Conservation (phyloP, 2,888 invertebrate genomes). For the Cylloceria caligata region DNA sequence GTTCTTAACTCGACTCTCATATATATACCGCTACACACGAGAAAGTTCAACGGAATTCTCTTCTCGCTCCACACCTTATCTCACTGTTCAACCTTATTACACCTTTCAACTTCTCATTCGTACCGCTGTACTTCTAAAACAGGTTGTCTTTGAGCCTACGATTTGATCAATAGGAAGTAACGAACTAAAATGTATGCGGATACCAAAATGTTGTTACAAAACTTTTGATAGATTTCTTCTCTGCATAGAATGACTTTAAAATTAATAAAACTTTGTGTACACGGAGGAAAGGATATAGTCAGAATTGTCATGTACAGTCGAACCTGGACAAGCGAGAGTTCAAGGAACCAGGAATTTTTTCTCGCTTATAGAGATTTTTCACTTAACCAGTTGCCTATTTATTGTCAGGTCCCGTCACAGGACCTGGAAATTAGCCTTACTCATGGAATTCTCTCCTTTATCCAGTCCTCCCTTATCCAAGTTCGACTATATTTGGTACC, state of each 20-base stretch:
- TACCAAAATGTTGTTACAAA: not conserved
- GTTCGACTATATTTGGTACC: too few relatives aligned
- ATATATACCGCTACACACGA: not conserved
- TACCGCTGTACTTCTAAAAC: not conserved
- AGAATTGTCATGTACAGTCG: not conserved
- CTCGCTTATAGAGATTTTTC: too few relatives aligned
- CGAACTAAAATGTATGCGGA: not conserved
- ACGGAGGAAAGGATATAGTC: not conserved
- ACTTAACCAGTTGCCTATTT: too few relatives aligned
- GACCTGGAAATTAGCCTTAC: too few relatives aligned
- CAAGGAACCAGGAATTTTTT: too few relatives aligned
- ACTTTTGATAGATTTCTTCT: not conserved
- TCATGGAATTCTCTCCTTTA: too few relatives aligned
- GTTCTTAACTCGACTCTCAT: conserved; percentile 35
- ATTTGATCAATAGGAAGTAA: conserved; percentile 2
- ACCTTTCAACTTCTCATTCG: not conserved
- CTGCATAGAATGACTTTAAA: not conserved
- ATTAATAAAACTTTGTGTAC: not conserved
- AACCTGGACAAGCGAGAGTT: too few relatives aligned
- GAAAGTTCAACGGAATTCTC: conserved; percentile 16
- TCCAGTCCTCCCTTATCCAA: too few relatives aligned
- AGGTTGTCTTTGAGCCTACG: not conserved
- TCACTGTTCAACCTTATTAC: not conserved
- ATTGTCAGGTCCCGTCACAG: too few relatives aligned
- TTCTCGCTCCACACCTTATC: not conserved